A percentile compares a stretch with the other conserved stretches of the same genome.
These are phyloP conservation scores for Cephus rjabovi DNA, from an alignment of 2,888 invertebrate genomes.

Conservation along the genomic window DNA sequence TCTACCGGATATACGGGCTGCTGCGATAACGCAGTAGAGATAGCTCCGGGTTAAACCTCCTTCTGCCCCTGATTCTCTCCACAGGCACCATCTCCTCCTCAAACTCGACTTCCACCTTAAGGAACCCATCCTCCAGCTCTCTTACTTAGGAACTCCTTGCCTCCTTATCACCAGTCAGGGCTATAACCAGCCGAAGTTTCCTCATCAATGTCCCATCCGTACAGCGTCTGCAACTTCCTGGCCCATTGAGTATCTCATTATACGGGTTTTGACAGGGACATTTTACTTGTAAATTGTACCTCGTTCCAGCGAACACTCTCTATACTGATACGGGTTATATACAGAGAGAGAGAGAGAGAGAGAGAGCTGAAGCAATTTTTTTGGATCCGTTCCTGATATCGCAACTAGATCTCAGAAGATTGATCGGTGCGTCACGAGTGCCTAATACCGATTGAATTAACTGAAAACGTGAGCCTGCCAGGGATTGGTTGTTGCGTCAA, in stretches of 20 bases:
- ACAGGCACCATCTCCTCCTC: constrained; percentile 19
- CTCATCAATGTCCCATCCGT: constrained; percentile 61
- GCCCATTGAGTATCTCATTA: constrained; percentile 44
- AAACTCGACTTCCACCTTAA: constrained; percentile 1
- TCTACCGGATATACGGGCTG: constrained; percentile 41
- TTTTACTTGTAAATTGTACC: constrained; percentile 51
- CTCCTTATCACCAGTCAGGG: constrained; percentile 52
- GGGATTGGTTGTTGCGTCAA: neutral
- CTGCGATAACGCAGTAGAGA: constrained; percentile 49
- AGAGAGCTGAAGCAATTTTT: neutral
- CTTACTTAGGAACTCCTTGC: constrained; percentile 52
- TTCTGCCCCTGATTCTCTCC: constrained; percentile 7
- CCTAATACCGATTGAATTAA: neutral
- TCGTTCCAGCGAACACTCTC: neutral
- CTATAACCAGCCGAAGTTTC: constrained; percentile 58
- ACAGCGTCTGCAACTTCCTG: constrained; percentile 48
- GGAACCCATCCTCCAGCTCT: constrained; percentile 21
- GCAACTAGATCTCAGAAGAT: neutral
- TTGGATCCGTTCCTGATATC: neutral
- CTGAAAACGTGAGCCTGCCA: neutral
- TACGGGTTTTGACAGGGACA: constrained; percentile 48
- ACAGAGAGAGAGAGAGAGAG: no score
- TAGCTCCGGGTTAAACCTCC: constrained; percentile 52
- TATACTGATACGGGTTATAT: neutral
- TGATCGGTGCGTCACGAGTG: neutral